Evolutionary conservation across 1,140 invertebrate species (phyloP).

Genomic region (Cherax destructor): DNA sequence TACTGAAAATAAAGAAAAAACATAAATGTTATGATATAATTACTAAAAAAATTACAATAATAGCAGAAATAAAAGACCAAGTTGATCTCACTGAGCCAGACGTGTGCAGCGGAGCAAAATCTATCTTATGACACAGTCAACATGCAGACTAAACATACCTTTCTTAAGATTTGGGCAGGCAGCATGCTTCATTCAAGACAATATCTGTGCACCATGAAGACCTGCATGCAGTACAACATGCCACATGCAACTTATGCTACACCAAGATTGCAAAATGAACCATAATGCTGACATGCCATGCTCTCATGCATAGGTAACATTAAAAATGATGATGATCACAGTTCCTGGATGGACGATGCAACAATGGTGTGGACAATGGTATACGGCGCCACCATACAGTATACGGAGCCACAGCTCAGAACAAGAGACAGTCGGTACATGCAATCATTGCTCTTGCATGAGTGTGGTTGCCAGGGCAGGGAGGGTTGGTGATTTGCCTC

Average conservation of each 20-base stretch:
- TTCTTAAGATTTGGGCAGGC: conserved; percentile 19
- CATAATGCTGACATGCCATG: conserved; percentile 55
- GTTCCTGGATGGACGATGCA: conserved; percentile 29
- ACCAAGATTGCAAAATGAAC: conserved; percentile 6
- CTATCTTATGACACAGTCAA: neutral
- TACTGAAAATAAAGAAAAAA: neutral
- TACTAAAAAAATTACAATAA: conserved; percentile 13
- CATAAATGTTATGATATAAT: neutral
- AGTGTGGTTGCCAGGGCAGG: conserved; percentile 63
- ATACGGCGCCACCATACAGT: conserved; percentile 69
- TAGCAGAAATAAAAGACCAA: conserved; percentile 2
- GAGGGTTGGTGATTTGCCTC: conserved; percentile 52
- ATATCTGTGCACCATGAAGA: conserved; percentile 24
- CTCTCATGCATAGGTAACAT: conserved; percentile 27
- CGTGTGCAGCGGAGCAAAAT: conserved; percentile 10
- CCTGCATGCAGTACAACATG: conserved; percentile 12
- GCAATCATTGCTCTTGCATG: conserved; percentile 47
- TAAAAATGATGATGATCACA: conserved; percentile 38
- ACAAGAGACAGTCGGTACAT: conserved; percentile 60
- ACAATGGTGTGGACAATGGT: conserved; percentile 58
- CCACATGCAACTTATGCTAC: conserved; percentile 49
- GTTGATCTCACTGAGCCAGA: neutral
- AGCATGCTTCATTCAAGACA: conserved; percentile 10
- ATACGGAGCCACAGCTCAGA: conserved; percentile 66
- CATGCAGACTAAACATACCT: conserved; percentile 8